Base-by-base conservation (phyloP, 2,888 invertebrate genomes). In the Ormyrus rosae region DNA sequence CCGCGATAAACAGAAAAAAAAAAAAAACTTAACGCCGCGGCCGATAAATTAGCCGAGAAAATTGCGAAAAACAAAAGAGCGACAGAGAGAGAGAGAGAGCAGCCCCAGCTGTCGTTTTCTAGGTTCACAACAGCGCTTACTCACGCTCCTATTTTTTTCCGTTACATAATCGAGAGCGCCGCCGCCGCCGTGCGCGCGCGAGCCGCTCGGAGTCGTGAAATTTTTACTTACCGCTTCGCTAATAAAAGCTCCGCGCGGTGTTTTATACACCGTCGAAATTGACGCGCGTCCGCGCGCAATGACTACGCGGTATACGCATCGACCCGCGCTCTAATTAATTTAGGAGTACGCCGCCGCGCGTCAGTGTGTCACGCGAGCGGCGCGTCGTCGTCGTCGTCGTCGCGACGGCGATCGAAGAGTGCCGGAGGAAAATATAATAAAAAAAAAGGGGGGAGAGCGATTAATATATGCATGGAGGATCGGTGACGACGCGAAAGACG, bases 261-360 rank as follows among this genome's bases (percentile, higher is more conserved):
- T 0, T 4, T n/a, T 56, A 5, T 56, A 6, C 13, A 46, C 5
- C 46, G 10, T 45, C 10, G 11, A 46, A 34, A 13, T 13, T 13
- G n/a, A 13, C 19, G 19, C n/a, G 50, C 13, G 3, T 8, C 0
- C 2, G 51, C 2, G 50, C n/a, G n/a, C 8, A 65, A 11, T 5
- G 5, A 67, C 46, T n/a, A 9, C n/a, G 34, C 63, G 53, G 53
- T 56, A 46, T 56, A 63, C 53, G 48, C 72, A 73, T 69, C 63
- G 69, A 79, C 10, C 55, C 75, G 51, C 71, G 51, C 71, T 80
- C 65, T 70, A 75, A 80, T 80, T 75, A 80, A 80, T 80, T 80
- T 80, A 70, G 53, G 46, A 34, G 34, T 60, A 11, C 60, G 10
- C 45, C 63, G 19, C 8, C 6, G 9, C 6, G 9, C 50, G 46